These are phyloP conservation scores for Drosophila teissieri DNA, from an alignment of 1,140 invertebrate genomes.

Conservation along the genomic window DNA sequence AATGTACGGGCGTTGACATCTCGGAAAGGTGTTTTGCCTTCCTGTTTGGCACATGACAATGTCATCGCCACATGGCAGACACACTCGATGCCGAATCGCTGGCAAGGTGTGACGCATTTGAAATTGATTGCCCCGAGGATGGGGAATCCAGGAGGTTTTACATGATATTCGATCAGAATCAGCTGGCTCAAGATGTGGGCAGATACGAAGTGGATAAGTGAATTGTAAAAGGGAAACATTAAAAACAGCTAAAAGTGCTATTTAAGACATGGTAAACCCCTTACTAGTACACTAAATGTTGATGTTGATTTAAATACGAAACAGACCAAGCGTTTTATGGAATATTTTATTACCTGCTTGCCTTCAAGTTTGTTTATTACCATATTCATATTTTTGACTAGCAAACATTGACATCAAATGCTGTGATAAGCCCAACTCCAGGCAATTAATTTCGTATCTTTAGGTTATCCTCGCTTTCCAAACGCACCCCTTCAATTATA, in stretches of 20 bases:
- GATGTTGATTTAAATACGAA: too few relatives aligned
- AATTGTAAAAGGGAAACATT: slow-evolving; percentile 6
- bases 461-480: background rate
- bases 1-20: slow-evolving; percentile 73
- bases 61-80: slow-evolving; percentile 54
- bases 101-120: slow-evolving; percentile 73
- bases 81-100: slow-evolving; percentile 19
- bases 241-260: background rate
- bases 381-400: too few relatives aligned
- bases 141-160: slow-evolving; percentile 4
- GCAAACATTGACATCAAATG: background rate
- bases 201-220: slow-evolving; percentile 22
- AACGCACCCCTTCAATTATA: background rate
- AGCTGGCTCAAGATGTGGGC: slow-evolving; percentile 21
- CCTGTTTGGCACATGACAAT: slow-evolving; percentile 35
- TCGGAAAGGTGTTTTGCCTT: slow-evolving; percentile 67
- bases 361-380: too few relatives aligned
- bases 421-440: background rate
- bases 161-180: slow-evolving; percentile 37
- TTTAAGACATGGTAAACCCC: too few relatives aligned
- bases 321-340: too few relatives aligned
- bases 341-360: too few relatives aligned
- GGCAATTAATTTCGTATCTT: slow-evolving; percentile 5
- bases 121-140: slow-evolving; percentile 26
- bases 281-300: too few relatives aligned